A percentile compares a stretch with the other conserved stretches of the same genome.
phyloP scores from a whole-genome alignment of 2,113 vertebrate species.

The Azemiops feae region DNA sequence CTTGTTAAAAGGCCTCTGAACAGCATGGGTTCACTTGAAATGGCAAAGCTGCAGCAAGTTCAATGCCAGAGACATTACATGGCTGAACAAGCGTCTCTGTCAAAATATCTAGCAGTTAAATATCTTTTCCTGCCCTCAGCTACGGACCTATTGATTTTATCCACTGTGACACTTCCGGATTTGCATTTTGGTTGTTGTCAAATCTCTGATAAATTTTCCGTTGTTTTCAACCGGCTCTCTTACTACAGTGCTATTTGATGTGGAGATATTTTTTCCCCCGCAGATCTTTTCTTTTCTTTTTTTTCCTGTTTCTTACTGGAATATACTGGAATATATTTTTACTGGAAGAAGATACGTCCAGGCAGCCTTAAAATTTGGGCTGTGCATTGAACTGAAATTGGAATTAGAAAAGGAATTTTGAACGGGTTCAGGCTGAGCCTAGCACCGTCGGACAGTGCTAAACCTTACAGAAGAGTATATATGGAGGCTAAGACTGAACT shows the following conservation, averaged over 20 bases:
- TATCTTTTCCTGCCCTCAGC: neutral
- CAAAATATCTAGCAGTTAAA: neutral
- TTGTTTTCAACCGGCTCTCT: neutral
- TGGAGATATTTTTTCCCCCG: neutral
- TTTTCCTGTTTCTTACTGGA: fast-evolving
- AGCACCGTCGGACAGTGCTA: neutral
- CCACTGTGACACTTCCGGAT: neutral
- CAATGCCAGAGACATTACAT: neutral
- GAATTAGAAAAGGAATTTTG: neutral
- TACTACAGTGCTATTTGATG: too few species aligned
- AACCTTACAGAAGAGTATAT: neutral
- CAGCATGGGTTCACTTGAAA: neutral
- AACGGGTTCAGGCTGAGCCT: neutral
- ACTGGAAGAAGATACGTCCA: neutral
- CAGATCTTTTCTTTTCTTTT: too few species aligned
- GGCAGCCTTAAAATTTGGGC: too few species aligned
- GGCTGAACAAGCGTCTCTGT: neutral
- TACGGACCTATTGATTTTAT: neutral
- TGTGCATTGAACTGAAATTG: neutral
- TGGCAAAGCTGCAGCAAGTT: neutral
- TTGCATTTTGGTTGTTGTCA: neutral
- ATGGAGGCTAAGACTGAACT: neutral
- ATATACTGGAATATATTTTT: too few species aligned
- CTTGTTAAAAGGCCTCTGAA: neutral
- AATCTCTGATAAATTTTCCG: neutral